Evolutionary conservation across 1,140 invertebrate genomes (phyloP).

Genomic region (Nixonia krombeini): DNA sequence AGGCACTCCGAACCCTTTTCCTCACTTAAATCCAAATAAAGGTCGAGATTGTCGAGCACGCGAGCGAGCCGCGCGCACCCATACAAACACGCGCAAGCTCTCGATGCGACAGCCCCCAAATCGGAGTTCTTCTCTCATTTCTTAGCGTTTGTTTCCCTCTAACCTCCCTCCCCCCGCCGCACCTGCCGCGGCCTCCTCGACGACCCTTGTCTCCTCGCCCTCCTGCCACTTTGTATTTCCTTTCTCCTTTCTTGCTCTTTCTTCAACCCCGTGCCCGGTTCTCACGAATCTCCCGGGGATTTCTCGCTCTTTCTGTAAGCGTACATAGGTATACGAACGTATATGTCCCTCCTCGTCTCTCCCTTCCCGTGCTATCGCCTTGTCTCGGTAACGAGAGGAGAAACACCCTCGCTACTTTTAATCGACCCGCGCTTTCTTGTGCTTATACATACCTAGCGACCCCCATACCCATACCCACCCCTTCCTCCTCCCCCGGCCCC

Average conservation of each 20-base stretch:
- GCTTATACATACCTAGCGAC: slow-evolving; percentile 69
- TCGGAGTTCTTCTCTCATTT: slow-evolving; percentile 52
- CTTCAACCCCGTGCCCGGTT: slow-evolving; percentile 36
- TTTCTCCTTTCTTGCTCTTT: slow-evolving; percentile 46
- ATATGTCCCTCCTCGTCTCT: slow-evolving; percentile 48
- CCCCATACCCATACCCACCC: slow-evolving; percentile 51
- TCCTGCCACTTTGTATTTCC: slow-evolving; percentile 41
- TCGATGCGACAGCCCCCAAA: slow-evolving; percentile 49
- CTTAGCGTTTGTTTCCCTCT: slow-evolving; percentile 51
- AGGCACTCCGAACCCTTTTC: slow-evolving; percentile 42
- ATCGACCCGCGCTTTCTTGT: slow-evolving; percentile 73
- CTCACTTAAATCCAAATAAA: slow-evolving; percentile 68
- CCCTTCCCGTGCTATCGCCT: slow-evolving; percentile 45
- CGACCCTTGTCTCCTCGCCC: slow-evolving; percentile 35
- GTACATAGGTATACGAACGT: slow-evolving; percentile 48
- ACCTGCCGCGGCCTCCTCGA: slow-evolving; percentile 15
- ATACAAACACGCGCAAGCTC: slow-evolving; percentile 36
- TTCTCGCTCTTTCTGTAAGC: slow-evolving; percentile 47
- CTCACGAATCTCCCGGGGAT: slow-evolving; percentile 52
- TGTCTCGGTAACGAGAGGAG: slow-evolving; percentile 70
- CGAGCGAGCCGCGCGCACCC: slow-evolving; percentile 22
- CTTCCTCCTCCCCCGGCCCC: slow-evolving; percentile 52
- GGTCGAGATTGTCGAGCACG: slow-evolving; percentile 60
- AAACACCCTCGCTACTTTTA: slow-evolving; percentile 74
- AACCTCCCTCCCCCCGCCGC: slow-evolving; percentile 25